phyloP scores from a whole-genome alignment of 2,797 vertebrate species.

The Characodon lateralis region DNA sequence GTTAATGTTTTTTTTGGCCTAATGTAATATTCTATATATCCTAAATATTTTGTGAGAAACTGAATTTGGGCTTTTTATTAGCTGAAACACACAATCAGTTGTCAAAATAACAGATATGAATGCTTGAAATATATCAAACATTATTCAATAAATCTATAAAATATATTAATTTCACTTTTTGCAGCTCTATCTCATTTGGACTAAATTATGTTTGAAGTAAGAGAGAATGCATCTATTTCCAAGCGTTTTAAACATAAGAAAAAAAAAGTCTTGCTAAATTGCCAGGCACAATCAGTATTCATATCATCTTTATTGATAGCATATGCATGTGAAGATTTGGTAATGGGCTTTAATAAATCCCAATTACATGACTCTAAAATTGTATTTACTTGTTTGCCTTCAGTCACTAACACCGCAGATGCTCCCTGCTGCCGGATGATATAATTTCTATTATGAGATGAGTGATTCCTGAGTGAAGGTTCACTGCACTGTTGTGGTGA shows the following conservation, averaged over 20 bases:
- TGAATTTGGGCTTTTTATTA: not conserved
- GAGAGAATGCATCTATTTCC: not conserved
- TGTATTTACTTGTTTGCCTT: constrained; percentile 32
- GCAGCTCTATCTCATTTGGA: not conserved
- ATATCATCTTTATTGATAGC: not conserved
- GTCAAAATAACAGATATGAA: not conserved
- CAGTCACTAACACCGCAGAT: constrained; percentile 40
- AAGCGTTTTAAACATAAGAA: not conserved
- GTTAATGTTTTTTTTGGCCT: too few relatives aligned
- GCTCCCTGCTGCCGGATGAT: constrained; percentile 46
- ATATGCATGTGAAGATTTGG: constrained; percentile 10
- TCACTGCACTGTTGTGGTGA: constrained; percentile 23
- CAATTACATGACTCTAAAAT: constrained; percentile 10
- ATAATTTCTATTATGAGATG: constrained; percentile 48
- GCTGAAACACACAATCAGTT: not conserved
- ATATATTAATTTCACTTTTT: not conserved
- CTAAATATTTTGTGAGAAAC: not conserved
- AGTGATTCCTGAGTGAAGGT: constrained; percentile 49
- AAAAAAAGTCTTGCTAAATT: constrained; percentile 5
- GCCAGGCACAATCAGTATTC: constrained; percentile 14
- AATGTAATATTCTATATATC: not conserved
- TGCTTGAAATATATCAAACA: not conserved
- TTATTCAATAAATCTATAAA: not conserved
- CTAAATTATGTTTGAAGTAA: not conserved
- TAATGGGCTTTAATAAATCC: constrained; percentile 13